Evolutionary conservation across 2,888 invertebrate species (phyloP), one percentile per base, ranked within the genome.

Genomic region (Thecophora atra): DNA sequence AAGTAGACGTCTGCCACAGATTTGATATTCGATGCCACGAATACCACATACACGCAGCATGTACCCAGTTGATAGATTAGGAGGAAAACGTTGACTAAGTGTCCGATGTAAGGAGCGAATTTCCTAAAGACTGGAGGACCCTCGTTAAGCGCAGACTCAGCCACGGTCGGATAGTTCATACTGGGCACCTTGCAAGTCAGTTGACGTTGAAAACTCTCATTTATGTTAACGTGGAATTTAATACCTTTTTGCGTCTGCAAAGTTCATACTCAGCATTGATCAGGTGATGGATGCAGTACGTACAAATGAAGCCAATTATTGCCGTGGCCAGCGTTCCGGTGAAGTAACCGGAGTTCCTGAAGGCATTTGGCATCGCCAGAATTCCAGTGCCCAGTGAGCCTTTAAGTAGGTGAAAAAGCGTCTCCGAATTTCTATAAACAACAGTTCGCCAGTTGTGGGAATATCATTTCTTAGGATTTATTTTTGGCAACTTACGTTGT

Each of bases 21-120:
- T 82, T 93, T 89, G n/a, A 97, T 89, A 86, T 96, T 97, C 74
- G 92, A 91, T 0, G 97, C 91, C 65, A 98, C 94, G 85, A 98
- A 99, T 0, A 98, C 94, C 26, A 96, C 93, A 86, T 99, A 99
- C 1, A 98, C 97, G 85, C 97, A 97, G 85, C 98, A 98, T 65
- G 96, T 95, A 63, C 99, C 99, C 79, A 98, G 89, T 87, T 99
- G 98, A 80, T 98, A 98, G 70, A 96, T 89, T 76, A 97, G 84
- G 3, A 94, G 88, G 81, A 94, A 94, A 0, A 88, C 87, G 82
- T 94, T 94, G 28, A 93, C 91, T 8, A 93, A 85, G 76, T 91
- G 90, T 72, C 89, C 91, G 73, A 92, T 90, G 78, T 89, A 89
- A 0, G 90, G 90, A 2, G 93, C 90, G 77, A 90, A 89, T 17